Conservation (phyloP, 2,113 vertebrate species). For the Pao palembangensis region DNA sequence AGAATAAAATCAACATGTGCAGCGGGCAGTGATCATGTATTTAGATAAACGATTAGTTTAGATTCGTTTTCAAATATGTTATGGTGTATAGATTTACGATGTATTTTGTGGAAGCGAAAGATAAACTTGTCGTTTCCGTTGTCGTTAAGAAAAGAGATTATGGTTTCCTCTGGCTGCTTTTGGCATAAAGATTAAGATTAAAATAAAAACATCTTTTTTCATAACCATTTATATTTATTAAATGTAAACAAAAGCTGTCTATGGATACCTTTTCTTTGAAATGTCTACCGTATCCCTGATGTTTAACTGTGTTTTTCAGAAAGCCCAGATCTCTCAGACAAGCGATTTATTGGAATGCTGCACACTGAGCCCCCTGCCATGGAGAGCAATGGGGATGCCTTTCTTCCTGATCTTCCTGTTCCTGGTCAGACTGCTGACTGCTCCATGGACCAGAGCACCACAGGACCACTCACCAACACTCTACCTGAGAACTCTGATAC, state of each 20-base stretch:
- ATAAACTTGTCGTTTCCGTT: not conserved
- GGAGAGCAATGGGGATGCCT: constrained; percentile 66
- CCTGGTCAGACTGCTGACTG: constrained; percentile 56
- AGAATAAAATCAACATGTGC: not conserved
- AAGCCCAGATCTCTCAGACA: constrained; percentile 51
- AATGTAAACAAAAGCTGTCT: not conserved
- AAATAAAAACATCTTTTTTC: not conserved
- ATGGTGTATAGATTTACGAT: no score
- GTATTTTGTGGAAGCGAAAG: no score
- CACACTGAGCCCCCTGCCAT: constrained; percentile 66
- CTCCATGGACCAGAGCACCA: constrained; percentile 54
- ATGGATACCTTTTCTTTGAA: not conserved
- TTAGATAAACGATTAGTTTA: not conserved
- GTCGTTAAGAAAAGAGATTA: not conserved
- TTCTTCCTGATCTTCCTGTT: constrained; percentile 59
- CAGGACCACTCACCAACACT: constrained; percentile 47
- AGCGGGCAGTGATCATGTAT: not conserved
- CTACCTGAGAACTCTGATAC: constrained; percentile 43
- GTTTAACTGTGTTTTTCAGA: not conserved
- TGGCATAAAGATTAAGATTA: not conserved
- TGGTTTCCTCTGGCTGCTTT: constrained; percentile 38
- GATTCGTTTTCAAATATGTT: no score
- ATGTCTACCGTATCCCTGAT: not conserved
- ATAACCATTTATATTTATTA: not conserved
- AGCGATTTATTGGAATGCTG: constrained; percentile 69